phyloP scores from a whole-genome alignment of 2,113 vertebrate species.

The Antennarius striatus region DNA sequence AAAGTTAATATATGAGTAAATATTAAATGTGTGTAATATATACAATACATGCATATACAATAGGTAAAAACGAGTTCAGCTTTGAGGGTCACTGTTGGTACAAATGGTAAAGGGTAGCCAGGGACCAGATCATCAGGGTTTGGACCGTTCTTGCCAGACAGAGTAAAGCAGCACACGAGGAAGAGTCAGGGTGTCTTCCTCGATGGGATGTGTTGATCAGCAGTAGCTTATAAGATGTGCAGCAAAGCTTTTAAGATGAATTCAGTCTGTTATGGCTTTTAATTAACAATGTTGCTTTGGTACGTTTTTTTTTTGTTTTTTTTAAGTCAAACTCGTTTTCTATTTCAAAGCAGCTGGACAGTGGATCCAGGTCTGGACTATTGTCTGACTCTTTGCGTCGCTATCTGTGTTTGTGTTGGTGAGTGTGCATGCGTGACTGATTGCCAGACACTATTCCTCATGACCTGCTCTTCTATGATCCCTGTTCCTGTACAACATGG shows the following conservation, averaged over 20 bases:
- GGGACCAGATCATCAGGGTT: conserved; percentile 29
- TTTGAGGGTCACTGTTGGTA: conserved; percentile 58
- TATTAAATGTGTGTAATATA: conserved; percentile 82
- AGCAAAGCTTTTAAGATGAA: conserved; percentile 48
- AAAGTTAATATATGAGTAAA: conserved; percentile 83
- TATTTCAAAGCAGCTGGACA: conserved; percentile 64
- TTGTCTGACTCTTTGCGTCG: conserved; percentile 24
- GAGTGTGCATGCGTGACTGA: conserved; percentile 8
- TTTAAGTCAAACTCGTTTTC: conserved; percentile 37
- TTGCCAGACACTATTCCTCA: conserved; percentile 1
- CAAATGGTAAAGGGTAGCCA: conserved; percentile 26
- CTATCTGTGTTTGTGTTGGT: background rate
- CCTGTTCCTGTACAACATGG: conserved; percentile 55
- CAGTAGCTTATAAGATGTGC: conserved; percentile 23
- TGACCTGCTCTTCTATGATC: conserved; percentile 32
- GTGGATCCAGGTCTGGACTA: conserved; percentile 44
- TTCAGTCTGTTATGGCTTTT: conserved; percentile 64
- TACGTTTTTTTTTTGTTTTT: conserved; percentile 54
- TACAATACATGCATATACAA: conserved; percentile 72
- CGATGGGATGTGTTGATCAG: conserved; percentile 11
- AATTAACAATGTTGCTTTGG: conserved; percentile 61
- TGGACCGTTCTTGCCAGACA: conserved; percentile 11
- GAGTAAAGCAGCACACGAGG: conserved; percentile 9
- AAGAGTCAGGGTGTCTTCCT: conserved; percentile 25
- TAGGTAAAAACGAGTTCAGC: conserved; percentile 62